Percentiles rank a stretch among this genome's conserved stretches.
These are phyloP conservation scores for Brassicogethes aeneus DNA, from an alignment of 2,888 invertebrate species.

Conservation along the genomic window DNA sequence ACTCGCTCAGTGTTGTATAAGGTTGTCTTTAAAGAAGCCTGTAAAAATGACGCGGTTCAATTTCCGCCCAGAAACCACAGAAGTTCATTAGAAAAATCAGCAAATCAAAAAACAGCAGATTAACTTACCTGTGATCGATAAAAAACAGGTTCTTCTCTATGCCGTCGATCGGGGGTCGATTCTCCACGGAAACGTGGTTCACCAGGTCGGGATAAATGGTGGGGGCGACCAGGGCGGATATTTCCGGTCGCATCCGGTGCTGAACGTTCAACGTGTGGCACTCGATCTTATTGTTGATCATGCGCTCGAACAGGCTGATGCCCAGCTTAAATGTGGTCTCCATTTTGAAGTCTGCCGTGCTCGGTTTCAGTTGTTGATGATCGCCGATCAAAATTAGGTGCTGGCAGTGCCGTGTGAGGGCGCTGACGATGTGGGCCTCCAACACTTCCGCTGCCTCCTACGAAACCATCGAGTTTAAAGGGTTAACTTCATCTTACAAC, in stretches of 20 bases:
- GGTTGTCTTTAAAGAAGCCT: too few species aligned
- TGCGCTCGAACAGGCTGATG: conserved; percentile 73
- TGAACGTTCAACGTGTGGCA: conserved; percentile 48
- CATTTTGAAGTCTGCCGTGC: conserved; percentile 58
- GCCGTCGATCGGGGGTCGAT: conserved; percentile 51
- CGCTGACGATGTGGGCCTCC: conserved; percentile 72
- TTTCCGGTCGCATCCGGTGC: conserved; percentile 66
- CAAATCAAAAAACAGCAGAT: too few species aligned
- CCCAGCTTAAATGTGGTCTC: conserved; percentile 54
- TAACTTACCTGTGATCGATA: conserved; percentile 50
- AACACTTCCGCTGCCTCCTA: conserved; percentile 81
- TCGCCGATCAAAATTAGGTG: conserved; percentile 78
- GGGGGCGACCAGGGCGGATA: conserved; percentile 53
- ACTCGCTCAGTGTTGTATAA: too few species aligned
- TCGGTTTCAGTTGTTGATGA: conserved; percentile 56
- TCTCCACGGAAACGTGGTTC: conserved; percentile 49
- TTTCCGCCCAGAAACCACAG: too few species aligned
- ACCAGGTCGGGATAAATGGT: conserved; percentile 56
- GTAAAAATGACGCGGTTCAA: too few species aligned
- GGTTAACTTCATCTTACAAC: too few species aligned
- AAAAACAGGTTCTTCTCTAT: conserved; percentile 59
- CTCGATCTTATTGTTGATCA: conserved; percentile 50
- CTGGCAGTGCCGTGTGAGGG: conserved; percentile 60
- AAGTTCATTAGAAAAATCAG: too few species aligned
- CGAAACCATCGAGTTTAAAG: too few species aligned